Evolutionary conservation across 2,888 invertebrate genomes (phyloP), one percentile per base, ranked within the genome.

Genomic region (Netelia fuscicornis): DNA sequence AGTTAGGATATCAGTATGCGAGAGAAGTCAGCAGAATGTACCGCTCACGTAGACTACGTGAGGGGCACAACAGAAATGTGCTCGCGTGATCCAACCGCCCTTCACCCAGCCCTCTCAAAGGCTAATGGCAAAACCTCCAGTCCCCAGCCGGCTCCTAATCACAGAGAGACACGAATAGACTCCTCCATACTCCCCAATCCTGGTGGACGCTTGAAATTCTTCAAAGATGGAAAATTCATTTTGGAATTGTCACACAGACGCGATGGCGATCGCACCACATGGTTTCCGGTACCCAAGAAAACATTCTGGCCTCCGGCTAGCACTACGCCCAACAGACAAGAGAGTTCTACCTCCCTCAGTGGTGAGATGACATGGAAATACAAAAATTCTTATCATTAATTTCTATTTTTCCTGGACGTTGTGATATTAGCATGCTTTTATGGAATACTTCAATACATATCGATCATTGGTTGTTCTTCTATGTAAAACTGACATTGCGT

Each of bases 151-250:
- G 89, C 89, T 72, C n/a, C 80, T 23, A 92, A 91, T 89, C 92
- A 91, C 91, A 92, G 89, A 87, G 94, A 92, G 89, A 86, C 90
- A 23, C 80, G 86, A 83, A 89, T 94, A 20, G 93, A 93, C 60
- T 88, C 71, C 74, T 91, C 88, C 76, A 84, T 90, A 30, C 86
- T 92, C 54, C 93, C 93, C 25, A 92, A 95, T 87, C 95, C 96
- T 93, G 97, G 97, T 90, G 97, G 97, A 92, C 95, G 97, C 91
- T 96, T 97, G 89, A 97, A 97, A 94, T 97, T 97, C 94, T 97
- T 97, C 94, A 97, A 97, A 95, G 98, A 98, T 97, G 98, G 98
- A 86, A 98, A 98, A 94, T 97, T 98, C 94, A 98, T 98, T 91
- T 94, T 98, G 95, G 98, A 98, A 94, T 93, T 98, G 94, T 96